A percentile compares a stretch with the other conserved stretches of the same genome.
Conservation (phyloP, 2,888 invertebrate genomes). For the Athetis lepigone region DNA sequence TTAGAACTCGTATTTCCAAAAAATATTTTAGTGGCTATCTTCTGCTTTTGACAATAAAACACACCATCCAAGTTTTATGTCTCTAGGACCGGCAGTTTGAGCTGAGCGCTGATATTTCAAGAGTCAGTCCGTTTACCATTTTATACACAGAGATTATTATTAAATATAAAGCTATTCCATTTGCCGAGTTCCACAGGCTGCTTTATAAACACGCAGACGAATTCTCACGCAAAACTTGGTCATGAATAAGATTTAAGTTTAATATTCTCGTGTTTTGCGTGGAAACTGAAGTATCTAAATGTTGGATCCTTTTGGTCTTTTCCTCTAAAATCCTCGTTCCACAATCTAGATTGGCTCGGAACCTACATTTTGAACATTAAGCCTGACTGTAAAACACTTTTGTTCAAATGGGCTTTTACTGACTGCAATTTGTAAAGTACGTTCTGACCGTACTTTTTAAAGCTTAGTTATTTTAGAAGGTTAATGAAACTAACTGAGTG, state of each 20-base stretch:
- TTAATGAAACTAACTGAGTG: too few relatives aligned
- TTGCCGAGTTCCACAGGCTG: too few relatives aligned
- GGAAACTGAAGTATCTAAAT: constrained; percentile 14
- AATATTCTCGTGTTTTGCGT: constrained; percentile 15
- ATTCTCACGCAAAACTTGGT: neutral
- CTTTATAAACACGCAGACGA: neutral
- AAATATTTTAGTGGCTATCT: too few relatives aligned
- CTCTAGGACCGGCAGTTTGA: too few relatives aligned
- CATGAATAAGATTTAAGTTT: constrained; percentile 15
- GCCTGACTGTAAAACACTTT: constrained; percentile 40
- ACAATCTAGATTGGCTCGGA: constrained; percentile 48
- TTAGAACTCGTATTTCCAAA: too few relatives aligned
- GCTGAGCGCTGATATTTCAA: too few relatives aligned
- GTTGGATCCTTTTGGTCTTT: constrained; percentile 23
- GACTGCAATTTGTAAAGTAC: constrained; percentile 16
- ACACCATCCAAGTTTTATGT: too few relatives aligned
- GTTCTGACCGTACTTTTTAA: neutral
- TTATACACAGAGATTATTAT: too few relatives aligned
- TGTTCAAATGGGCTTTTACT: constrained; percentile 33
- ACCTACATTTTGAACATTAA: constrained; percentile 43
- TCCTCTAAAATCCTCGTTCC: constrained; percentile 36
- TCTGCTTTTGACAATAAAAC: too few relatives aligned
- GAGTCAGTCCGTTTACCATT: too few relatives aligned
- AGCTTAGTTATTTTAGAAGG: neutral
- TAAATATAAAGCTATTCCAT: too few relatives aligned